Conservation (phyloP, 1,140 invertebrate species). For the Campodea augens region DNA sequence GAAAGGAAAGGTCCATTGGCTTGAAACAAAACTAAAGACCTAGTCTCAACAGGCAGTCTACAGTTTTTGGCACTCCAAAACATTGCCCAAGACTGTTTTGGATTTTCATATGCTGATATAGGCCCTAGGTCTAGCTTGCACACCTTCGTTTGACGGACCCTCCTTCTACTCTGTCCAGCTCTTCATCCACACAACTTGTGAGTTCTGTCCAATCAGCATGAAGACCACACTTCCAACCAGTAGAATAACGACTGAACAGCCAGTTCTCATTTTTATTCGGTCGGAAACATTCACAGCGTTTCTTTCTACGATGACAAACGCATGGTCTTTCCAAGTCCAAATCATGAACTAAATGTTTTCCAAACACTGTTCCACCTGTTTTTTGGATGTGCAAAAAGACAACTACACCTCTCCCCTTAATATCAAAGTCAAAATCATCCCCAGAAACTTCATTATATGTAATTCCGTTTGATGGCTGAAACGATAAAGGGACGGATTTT, state of each 20-base stretch:
- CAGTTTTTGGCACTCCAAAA: no score
- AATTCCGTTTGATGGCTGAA: slow-evolving; percentile 21
- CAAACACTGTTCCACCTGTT: slow-evolving; percentile 84
- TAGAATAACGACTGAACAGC: slow-evolving; percentile 96
- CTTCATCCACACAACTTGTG: slow-evolving; percentile 68
- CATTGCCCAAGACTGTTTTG: no score
- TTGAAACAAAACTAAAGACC: no score
- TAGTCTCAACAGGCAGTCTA: no score
- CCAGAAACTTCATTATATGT: slow-evolving; percentile 66
- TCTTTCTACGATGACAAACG: slow-evolving; percentile 62
- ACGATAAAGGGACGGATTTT: slow-evolving; percentile 30
- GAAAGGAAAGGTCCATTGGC: no score
- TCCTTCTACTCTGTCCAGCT: slow-evolving; percentile 69
- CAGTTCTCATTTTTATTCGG: slow-evolving; percentile 79
- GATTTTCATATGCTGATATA: no score
- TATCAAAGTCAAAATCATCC: slow-evolving; percentile 69
- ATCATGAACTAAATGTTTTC: slow-evolving; percentile 82
- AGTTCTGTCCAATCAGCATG: slow-evolving; percentile 98
- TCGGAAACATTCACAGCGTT: slow-evolving; percentile 80
- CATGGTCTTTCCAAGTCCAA: slow-evolving; percentile 73
- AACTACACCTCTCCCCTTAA: slow-evolving; percentile 84
- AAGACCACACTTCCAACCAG: slow-evolving; percentile 95
- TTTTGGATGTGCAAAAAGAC: slow-evolving; percentile 98
- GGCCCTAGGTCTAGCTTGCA: no score
- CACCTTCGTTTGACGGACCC: slow-evolving; percentile 48